Base-by-base conservation (phyloP, 2,113 vertebrate genomes). In the Grantiella picta region DNA sequence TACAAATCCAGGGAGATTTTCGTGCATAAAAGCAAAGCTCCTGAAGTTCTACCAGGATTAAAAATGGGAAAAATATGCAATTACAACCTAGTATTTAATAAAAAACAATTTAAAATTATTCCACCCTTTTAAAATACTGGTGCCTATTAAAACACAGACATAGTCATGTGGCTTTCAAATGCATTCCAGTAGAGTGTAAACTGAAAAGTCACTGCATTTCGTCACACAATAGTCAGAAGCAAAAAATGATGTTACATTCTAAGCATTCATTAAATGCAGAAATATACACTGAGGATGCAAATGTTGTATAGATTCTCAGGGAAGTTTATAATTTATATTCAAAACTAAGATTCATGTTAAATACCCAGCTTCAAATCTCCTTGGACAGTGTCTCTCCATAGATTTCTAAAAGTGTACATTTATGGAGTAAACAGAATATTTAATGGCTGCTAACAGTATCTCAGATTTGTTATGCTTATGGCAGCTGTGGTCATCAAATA, bases 371-470 rank as follows among this genome's bases (percentile, higher is more conserved):
- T 94, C 92, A 95, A 96, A 73, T 95, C 96, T 96, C 90, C 86
- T 93, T 83, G 94, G 96, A 89, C 76, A 40, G 44, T 20, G 29
- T 66, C 68, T 96, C 93, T 95, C 94, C 47, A 59, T 38, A 95
- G 95, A 88, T 94, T 93, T 92, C 91, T 92, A 70, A 91, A 96
- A 96, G 82, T 15, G 86, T 81, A 90, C 92, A 81, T 92, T 97
- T 94, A 95, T 64, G 75, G 81, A 95, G 91, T 96, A 97, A 97
- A 97, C 92, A 93, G 96, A 97, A 95, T 93, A 77, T 92, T 92
- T 93, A 95, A 96, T 95, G 64, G 78, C 82, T 97, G 91, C 86
- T 86, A 91, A 93, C 90, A 71, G 64, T 68, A 29, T 63, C 84
- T 95, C 92, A 93, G 92, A 69, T 96, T 96, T 95, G 92, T 95